These are phyloP conservation scores for Papio anubis DNA, from an alignment of 2,113 vertebrate genomes.

Conservation along the genomic window DNA sequence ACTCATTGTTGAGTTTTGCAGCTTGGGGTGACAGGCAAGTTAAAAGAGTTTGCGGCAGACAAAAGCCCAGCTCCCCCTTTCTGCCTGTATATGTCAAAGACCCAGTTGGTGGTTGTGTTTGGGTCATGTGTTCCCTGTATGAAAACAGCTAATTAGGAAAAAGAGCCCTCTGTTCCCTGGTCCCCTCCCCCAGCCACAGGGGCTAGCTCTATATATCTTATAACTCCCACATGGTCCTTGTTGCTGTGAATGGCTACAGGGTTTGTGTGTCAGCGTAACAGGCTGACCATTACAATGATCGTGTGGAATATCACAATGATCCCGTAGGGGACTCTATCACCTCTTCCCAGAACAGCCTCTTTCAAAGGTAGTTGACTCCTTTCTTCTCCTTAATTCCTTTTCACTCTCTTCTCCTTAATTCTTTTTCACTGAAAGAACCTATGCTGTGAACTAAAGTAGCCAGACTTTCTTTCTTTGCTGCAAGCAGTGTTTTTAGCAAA, in stretches of 20 bases:
- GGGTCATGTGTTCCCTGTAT: slow-evolving; percentile 89
- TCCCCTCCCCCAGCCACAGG: slow-evolving; percentile 46
- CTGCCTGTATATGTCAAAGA: slow-evolving; percentile 92
- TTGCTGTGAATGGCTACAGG: slow-evolving; percentile 80
- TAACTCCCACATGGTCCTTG: slow-evolving; percentile 73
- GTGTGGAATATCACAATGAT: slow-evolving; percentile 77
- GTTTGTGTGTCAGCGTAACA: slow-evolving; percentile 78
- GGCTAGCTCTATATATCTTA: slow-evolving; percentile 81
- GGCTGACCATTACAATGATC: slow-evolving; percentile 74
- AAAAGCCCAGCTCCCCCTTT: slow-evolving; percentile 79
- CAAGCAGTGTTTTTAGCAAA: neutral
- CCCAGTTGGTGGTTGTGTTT: slow-evolving; percentile 94
- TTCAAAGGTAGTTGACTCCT: slow-evolving; percentile 66
- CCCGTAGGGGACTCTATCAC: slow-evolving; percentile 42
- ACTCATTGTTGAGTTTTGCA: slow-evolving; percentile 68
- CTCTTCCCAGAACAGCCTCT: slow-evolving; percentile 68
- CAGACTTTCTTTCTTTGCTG: neutral
- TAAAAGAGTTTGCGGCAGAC: slow-evolving; percentile 78
- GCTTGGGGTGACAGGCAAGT: slow-evolving; percentile 74
- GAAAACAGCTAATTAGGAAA: slow-evolving; percentile 95
- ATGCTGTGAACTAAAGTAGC: slow-evolving; percentile 38
- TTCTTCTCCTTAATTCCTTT: slow-evolving; percentile 61
- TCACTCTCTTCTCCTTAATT: slow-evolving; percentile 49
- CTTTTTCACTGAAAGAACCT: slow-evolving; percentile 2
- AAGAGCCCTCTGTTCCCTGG: slow-evolving; percentile 79